Evolutionary conservation across 1,140 invertebrate species (phyloP), one percentile per base, ranked within the genome.

Genomic region (Drosophila navojoa): DNA sequence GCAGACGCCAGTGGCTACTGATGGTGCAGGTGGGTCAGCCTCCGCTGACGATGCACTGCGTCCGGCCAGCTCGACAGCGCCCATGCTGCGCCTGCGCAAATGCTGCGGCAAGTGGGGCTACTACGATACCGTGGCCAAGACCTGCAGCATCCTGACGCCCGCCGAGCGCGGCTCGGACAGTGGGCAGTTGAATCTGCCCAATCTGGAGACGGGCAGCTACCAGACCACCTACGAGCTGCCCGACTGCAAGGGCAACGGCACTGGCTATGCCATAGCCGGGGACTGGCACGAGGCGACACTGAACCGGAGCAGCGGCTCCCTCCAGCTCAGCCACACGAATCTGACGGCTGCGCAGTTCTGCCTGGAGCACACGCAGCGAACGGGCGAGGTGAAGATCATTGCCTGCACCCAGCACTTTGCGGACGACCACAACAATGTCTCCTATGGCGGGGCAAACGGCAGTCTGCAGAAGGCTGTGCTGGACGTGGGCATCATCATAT

Each of bases 401-500:
- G 94, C 94, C 4, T 96, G 95, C 91, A 92, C 92, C 7, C 93
- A 94, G 40, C 92, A 93, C 66, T 93, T 93, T 68, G 79, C 79
- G 45, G 81, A 68, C 3, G 49, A 49, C 7, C 42, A 10, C 9
- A 16, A 15, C 53, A 45, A 40, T 0, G 25, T 11, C 19, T 25
- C 40, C 11, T 55, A 11, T 79, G 91, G 25, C 11, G 57, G 45
- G 7, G 70, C 55, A 0, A 57, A 90, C 7, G 71, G 79, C 62
- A 89, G 71, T 66, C 85, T 95, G 22, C 92, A 95, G 13, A 95
- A 95, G 81, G 94, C 93, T 1, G 91, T 96, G 32, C 96, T 96
- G 79, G 95, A 95, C 42, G 94, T 95, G n/a, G 95, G 95, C 45
- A 93, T 97, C 76, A 94, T 96, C 57, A 94, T 97, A 63, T 96